Evolutionary conservation across 2,888 invertebrate genomes (phyloP).

Genomic region (Embidobia sp.): DNA sequence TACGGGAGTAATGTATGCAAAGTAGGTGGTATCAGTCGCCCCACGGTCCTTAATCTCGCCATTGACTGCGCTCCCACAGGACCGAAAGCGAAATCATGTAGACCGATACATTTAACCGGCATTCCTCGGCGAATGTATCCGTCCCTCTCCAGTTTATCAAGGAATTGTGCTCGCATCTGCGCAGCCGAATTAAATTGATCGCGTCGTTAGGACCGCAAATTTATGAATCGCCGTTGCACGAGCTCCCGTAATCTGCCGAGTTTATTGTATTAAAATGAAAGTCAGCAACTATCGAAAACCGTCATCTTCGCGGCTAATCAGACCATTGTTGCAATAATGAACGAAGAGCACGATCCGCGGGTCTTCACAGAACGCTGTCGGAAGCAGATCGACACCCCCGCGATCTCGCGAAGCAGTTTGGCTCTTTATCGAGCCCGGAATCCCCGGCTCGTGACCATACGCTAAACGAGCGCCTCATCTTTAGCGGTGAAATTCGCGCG

Average conservation of each 20-base stretch:
- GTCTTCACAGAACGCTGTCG: too few relatives aligned
- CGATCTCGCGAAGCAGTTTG: too few relatives aligned
- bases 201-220: too few relatives aligned
- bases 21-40: constrained; percentile 72
- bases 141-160: constrained; percentile 47
- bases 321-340: too few relatives aligned
- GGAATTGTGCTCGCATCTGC: constrained; percentile 44
- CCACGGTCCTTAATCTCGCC: constrained; percentile 71
- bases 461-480: constrained; percentile 39
- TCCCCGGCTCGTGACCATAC: constrained; percentile 44
- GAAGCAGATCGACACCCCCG: too few relatives aligned
- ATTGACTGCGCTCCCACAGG: constrained; percentile 66
- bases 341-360: too few relatives aligned
- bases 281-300: too few relatives aligned
- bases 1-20: constrained; percentile 72
- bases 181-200: constrained; percentile 41
- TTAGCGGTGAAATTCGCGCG: constrained; percentile 41
- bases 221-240: constrained; percentile 31
- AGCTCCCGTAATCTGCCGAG: too few relatives aligned
- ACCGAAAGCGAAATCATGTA: constrained; percentile 55
- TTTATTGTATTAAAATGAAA: constrained; percentile 46
- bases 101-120: constrained; percentile 45
- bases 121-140: constrained; percentile 42
- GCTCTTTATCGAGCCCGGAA: constrained; percentile 29
- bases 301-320: too few relatives aligned